Percentiles rank a stretch among this genome's conserved stretches.
Conservation (phyloP, 2,113 vertebrate species). For the Panthera uncia region DNA sequence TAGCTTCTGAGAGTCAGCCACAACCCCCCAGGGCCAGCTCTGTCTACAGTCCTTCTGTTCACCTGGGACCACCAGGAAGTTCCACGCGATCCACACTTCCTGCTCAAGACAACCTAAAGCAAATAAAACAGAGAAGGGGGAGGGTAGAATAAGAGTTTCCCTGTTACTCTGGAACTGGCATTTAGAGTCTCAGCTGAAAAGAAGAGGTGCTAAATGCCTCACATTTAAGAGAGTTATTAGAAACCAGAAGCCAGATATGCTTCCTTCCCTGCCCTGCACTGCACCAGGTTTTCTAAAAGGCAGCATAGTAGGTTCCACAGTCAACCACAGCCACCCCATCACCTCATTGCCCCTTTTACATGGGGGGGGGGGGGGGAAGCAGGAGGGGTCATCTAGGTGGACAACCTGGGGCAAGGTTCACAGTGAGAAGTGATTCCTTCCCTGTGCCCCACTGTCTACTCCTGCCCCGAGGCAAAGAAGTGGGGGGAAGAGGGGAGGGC, state of each 20-base stretch:
- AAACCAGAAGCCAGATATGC: not conserved
- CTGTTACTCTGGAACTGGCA: not conserved
- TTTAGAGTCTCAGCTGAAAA: not conserved
- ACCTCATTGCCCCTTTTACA: not conserved
- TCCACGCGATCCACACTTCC: not conserved
- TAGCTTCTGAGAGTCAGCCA: not conserved
- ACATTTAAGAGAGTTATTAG: not conserved
- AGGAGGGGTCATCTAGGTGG: too few relatives aligned
- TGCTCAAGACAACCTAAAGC: not conserved
- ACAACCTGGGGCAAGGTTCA: not conserved
- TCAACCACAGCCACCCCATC: not conserved
- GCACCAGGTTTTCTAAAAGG: not conserved
- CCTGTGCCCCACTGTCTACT: too few relatives aligned
- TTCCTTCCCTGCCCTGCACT: too few relatives aligned
- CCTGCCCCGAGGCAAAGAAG: not conserved
- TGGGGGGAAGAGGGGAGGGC: not conserved
- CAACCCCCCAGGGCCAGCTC: not conserved
- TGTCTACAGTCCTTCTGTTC: not conserved
- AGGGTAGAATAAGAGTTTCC: not conserved
- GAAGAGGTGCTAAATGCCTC: not conserved
- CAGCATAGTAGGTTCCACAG: not conserved
- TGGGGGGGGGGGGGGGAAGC: not conserved
- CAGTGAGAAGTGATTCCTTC: not conserved
- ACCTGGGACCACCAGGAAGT: not conserved
- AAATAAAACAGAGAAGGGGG: not conserved